Conservation (phyloP, 2,888 invertebrate species). For the Lasioglossum vierecki region DNA sequence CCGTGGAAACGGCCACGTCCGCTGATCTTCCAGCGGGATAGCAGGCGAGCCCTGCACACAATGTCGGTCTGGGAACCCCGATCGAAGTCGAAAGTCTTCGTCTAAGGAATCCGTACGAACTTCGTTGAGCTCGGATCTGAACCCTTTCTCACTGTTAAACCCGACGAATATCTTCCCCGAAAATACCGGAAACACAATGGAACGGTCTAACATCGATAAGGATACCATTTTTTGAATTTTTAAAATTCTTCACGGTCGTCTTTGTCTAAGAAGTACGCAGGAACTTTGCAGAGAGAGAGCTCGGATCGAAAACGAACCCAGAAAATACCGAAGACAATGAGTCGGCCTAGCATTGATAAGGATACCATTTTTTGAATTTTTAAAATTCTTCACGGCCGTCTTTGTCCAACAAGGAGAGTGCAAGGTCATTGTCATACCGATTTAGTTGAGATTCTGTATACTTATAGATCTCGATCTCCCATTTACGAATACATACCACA, state of each 20-base stretch:
- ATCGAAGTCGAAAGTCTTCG: slow-evolving; percentile 3
- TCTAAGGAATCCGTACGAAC: not conserved
- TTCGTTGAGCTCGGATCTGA: not conserved
- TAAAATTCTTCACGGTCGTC: not conserved
- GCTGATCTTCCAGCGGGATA: slow-evolving; percentile 29
- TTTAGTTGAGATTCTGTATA: too few species aligned
- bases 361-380: too few species aligned
- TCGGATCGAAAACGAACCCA: not conserved
- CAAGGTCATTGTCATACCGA: too few species aligned
- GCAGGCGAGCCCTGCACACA: not conserved
- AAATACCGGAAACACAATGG: not conserved
- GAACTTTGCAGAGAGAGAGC: too few species aligned
- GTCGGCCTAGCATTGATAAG: not conserved
- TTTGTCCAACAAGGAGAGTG: too few species aligned
- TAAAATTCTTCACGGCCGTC: too few species aligned
- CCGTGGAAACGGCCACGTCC: slow-evolving; percentile 15
- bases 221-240: too few species aligned
- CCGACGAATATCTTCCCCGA: not conserved
- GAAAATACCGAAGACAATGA: not conserved
- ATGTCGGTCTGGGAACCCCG: not conserved
- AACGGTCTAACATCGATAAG: not conserved
- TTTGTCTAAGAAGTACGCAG: not conserved
- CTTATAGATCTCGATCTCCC: too few species aligned
- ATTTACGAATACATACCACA: too few species aligned
- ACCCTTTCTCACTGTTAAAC: not conserved